These are phyloP conservation scores for Sciurus niger DNA, from an alignment of 2,113 vertebrate genomes.

Conservation along the genomic window DNA sequence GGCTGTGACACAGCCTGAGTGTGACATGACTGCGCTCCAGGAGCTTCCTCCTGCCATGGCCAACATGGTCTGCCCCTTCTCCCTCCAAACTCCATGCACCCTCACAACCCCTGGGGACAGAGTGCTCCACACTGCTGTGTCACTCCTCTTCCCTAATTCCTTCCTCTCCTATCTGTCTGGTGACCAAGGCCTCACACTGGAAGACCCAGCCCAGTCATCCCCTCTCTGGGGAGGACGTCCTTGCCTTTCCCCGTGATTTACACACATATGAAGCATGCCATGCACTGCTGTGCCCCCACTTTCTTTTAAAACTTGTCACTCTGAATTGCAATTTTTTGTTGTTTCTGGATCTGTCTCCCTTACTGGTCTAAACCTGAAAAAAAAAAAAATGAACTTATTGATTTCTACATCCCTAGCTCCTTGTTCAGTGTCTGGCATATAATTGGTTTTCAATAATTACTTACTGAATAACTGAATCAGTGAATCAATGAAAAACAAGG, in stretches of 20 bases:
- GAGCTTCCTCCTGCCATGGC: neutral
- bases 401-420: neutral
- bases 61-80: neutral
- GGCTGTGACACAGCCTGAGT: neutral
- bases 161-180: neutral
- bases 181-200: neutral
- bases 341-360: neutral
- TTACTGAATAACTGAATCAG: conserved; percentile 21
- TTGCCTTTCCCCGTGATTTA: neutral
- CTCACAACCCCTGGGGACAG: rapidly evolving
- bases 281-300: neutral
- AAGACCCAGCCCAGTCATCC: neutral
- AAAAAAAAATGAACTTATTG: neutral
- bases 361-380: neutral
- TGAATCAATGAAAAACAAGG: neutral
- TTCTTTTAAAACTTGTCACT: conserved; percentile 17
- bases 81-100: neutral
- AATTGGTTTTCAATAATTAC: conserved; percentile 18
- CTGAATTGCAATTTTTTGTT: neutral
- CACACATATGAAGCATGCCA: neutral
- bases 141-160: neutral
- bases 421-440: neutral
- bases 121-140: neutral
- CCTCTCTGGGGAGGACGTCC: neutral
- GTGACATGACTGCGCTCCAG: rapidly evolving